Evolutionary conservation across 2,888 invertebrate genomes (phyloP), one percentile per base, ranked within the genome.

Genomic region (Drosophila subquinaria): DNA sequence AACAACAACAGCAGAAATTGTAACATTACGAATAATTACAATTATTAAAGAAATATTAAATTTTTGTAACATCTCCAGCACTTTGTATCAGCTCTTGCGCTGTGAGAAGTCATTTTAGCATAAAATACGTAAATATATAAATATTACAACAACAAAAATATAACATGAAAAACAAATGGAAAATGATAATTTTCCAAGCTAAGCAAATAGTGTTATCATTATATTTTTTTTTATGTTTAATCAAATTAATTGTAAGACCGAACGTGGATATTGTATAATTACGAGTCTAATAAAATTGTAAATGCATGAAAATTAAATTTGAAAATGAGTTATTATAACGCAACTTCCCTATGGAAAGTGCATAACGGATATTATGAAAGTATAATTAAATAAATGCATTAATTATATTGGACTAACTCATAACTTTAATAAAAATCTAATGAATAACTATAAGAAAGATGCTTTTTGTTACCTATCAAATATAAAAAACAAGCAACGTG

Each of bases 361-460:
- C 57, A 55, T 35, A 43, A 42, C 15, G 67, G 45, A 64, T 78
- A 69, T 82, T 77, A 79, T 60, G 65, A 75, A 75, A 79, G 81
- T 69, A 69, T 81, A 27, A 23, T 65, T 65, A 76, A 57, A 36
- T 47, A 30, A 43, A 35, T 51, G 51, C 42, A 52, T 71, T 23
- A 75, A 73, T 60, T 87, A 69, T 82, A 82, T 83, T 85, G 70
- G 69, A 71, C 63, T 72, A 76, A 71, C 62, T 68, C 64, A 77
- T 81, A 75, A 74, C 73, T 75, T 77, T 53, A 88, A 88, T 82
- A 74, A 82, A 83, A 80, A 73, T 72, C 72, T 63, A 84, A 73
- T 87, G 72, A 72, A 73, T 70, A 81, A 77, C 59, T 73, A 56
- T n/a, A 60, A 59, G 8, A 0, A 40, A 5, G 15, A 4, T 45